phyloP scores from a whole-genome alignment of 2,797 vertebrate genomes.

The Melanotaenia nigrans region DNA sequence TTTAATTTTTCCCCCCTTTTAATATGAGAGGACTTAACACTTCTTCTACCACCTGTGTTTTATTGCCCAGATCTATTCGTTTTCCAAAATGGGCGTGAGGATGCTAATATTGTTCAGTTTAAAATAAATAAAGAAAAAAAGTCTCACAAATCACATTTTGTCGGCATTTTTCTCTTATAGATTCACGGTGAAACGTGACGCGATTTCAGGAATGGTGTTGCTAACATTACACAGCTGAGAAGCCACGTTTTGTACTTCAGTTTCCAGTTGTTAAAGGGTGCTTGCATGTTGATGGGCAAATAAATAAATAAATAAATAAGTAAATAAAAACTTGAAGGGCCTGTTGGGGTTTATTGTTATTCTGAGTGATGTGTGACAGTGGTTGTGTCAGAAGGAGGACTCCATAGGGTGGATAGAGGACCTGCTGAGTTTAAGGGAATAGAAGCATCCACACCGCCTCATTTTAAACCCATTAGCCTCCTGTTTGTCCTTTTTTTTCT shows the following conservation, averaged over 20 bases:
- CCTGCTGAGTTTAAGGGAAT: slow-evolving; percentile 35
- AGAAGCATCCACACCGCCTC: slow-evolving; percentile 44
- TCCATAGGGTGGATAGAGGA: slow-evolving; percentile 15
- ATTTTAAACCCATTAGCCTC: slow-evolving; percentile 73
- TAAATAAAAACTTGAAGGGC: slow-evolving; percentile 28
- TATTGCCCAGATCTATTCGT: slow-evolving; percentile 10
- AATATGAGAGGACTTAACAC: slow-evolving; percentile 26
- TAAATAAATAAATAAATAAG: slow-evolving; percentile 2
- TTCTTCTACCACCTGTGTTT: slow-evolving; percentile 21
- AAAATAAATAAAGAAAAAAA: not conserved
- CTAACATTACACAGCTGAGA: not conserved
- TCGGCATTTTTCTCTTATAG: not conserved
- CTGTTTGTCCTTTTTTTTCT: slow-evolving; percentile 59
- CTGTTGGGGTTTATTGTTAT: slow-evolving; percentile 54
- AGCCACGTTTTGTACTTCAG: not conserved
- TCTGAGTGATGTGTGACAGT: slow-evolving; percentile 64
- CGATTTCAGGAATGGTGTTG: not conserved
- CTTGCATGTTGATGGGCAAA: not conserved
- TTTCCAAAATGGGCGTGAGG: slow-evolving; percentile 9
- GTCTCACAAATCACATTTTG: not conserved
- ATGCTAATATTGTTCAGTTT: not conserved
- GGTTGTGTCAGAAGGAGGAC: slow-evolving; percentile 53
- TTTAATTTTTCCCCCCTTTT: not conserved
- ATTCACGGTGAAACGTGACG: not conserved
- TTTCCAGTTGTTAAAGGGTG: not conserved